Evolutionary conservation across 1,140 invertebrate species (phyloP).

Genomic region (Periplaneta americana): DNA sequence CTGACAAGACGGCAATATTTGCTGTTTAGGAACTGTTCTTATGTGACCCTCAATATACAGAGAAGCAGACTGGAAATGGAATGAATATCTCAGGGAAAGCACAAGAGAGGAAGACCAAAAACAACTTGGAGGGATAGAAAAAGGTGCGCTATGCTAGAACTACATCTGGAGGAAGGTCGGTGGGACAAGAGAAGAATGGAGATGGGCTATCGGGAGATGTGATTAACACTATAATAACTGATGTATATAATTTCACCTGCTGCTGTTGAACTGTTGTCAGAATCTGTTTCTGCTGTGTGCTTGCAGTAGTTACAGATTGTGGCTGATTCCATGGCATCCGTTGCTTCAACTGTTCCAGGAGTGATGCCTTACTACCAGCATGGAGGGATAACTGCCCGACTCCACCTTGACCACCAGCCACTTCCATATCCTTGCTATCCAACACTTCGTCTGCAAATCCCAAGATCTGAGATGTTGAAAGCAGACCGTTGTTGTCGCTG

Average conservation of each 20-base stretch:
- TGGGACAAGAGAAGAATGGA: too few relatives aligned
- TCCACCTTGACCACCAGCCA: background rate
- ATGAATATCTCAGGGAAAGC: too few relatives aligned
- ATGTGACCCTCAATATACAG: too few relatives aligned
- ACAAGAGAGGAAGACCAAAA: too few relatives aligned
- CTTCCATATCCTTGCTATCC: constrained; percentile 12
- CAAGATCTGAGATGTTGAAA: constrained; percentile 36
- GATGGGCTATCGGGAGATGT: too few relatives aligned
- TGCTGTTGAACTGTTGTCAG: constrained; percentile 27
- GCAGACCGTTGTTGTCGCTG: background rate
- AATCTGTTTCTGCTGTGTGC: constrained; percentile 22
- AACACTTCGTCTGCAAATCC: constrained; percentile 51
- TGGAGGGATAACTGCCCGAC: background rate
- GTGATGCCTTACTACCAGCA: constrained; percentile 43
- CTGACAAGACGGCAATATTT: too few relatives aligned
- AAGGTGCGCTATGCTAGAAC: too few relatives aligned
- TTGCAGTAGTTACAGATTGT: background rate
- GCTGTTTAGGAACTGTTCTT: too few relatives aligned
- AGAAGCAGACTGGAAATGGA: too few relatives aligned
- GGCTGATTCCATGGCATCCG: constrained; percentile 73
- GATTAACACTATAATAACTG: too few relatives aligned
- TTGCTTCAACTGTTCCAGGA: constrained; percentile 68
- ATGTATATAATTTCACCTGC: constrained; percentile 37
- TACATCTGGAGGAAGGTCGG: too few relatives aligned
- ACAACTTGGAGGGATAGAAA: too few relatives aligned